These are phyloP conservation scores for Uloborus diversus DNA, from an alignment of 1,140 invertebrate genomes.

Conservation along the genomic window DNA sequence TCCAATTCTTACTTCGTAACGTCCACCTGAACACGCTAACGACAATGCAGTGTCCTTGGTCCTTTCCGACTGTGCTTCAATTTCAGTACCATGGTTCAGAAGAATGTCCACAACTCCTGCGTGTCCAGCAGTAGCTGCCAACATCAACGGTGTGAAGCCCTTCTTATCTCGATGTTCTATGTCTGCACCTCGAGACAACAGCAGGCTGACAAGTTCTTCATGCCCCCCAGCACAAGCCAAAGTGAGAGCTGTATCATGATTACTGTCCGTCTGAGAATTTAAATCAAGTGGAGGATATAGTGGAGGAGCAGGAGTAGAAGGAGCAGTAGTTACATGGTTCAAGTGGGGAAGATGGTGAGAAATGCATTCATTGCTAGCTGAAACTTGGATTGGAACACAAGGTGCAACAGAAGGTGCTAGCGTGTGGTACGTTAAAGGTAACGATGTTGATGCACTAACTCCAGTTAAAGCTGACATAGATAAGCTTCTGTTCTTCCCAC, in stretches of 20 bases:
- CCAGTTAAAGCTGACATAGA: slow-evolving; percentile 41
- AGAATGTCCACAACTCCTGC: slow-evolving; percentile 88
- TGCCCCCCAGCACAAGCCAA: slow-evolving; percentile 97
- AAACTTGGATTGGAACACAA: slow-evolving; percentile 24
- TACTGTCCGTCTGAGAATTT: slow-evolving; percentile 96
- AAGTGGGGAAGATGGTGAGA: slow-evolving; percentile 33
- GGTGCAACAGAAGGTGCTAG: slow-evolving; percentile 26
- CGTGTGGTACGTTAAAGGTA: slow-evolving; percentile 60
- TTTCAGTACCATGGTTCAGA: slow-evolving; percentile 89
- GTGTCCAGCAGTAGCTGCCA: slow-evolving; percentile 97
- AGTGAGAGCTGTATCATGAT: slow-evolving; percentile 97
- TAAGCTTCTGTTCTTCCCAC: slow-evolving; percentile 35
- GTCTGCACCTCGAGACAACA: slow-evolving; percentile 88
- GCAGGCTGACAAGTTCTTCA: slow-evolving; percentile 90
- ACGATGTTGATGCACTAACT: slow-evolving; percentile 20
- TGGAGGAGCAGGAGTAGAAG: slow-evolving; percentile 38
- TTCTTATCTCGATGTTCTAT: slow-evolving; percentile 99
- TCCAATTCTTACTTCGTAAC: slow-evolving; percentile 77
- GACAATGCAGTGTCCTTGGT: slow-evolving; percentile 99
- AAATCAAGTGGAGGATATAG: slow-evolving; percentile 73
- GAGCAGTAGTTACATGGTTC: slow-evolving; percentile 20
- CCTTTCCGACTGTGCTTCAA: slow-evolving; percentile 97
- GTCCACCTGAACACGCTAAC: slow-evolving; percentile 94
- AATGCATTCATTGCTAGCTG: slow-evolving; percentile 16
- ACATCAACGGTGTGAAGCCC: slow-evolving; percentile 96